phyloP scores from a whole-genome alignment of 2,797 vertebrate species.

The Chloroceryle amazona region DNA sequence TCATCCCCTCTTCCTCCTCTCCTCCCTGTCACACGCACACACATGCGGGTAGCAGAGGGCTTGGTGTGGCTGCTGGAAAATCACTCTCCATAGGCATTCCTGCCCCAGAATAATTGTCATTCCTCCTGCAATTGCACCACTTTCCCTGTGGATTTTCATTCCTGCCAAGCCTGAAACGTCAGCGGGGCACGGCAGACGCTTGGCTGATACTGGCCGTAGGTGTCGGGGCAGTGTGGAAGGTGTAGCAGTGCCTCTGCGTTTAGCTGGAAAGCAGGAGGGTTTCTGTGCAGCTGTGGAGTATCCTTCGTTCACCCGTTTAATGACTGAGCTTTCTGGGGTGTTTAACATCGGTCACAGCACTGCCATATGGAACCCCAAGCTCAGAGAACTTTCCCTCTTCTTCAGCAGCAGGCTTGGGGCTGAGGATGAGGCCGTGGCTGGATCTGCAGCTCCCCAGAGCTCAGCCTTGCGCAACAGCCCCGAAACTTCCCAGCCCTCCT shows the following conservation, averaged over 20 bases:
- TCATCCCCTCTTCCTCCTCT: conserved; percentile 27
- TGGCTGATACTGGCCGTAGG: background rate
- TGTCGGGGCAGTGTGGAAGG: background rate
- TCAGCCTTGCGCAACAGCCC: background rate
- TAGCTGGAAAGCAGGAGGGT: background rate
- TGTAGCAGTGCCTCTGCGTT: background rate
- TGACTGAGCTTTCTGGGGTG: background rate
- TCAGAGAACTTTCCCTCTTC: background rate
- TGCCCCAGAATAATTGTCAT: conserved; percentile 1
- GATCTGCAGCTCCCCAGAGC: background rate
- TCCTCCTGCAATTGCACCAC: background rate
- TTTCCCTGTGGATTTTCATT: background rate
- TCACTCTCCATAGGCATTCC: background rate
- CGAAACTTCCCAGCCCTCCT: background rate
- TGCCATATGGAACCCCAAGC: accelerated
- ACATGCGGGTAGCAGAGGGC: background rate
- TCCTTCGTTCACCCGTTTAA: background rate
- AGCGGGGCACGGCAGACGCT: background rate
- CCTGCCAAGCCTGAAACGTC: conserved; percentile 11
- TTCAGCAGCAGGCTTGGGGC: background rate
- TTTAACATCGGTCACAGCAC: accelerated
- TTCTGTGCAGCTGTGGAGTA: background rate
- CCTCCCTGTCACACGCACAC: background rate
- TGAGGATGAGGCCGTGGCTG: background rate
- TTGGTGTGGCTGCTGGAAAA: background rate